Percentiles rank a stretch among this genome's conserved stretches.
These are phyloP conservation scores for Salvator merianae DNA, from an alignment of 2,113 vertebrate species.

Conservation along the genomic window DNA sequence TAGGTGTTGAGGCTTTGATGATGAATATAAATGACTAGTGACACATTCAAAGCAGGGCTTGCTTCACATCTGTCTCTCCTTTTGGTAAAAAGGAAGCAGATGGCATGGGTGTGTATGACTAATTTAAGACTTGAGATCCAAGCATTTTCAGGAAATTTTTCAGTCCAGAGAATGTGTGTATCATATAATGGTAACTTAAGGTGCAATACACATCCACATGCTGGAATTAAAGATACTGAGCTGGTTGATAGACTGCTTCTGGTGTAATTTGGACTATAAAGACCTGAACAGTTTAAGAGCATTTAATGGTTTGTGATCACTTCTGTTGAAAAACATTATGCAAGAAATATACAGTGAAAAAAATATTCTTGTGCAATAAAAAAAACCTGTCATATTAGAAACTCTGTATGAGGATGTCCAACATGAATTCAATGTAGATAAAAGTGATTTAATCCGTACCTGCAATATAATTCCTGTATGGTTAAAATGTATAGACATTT, in stretches of 20 bases:
- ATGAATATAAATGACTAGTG: background rate
- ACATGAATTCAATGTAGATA: background rate
- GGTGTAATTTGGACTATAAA: background rate
- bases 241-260: background rate
- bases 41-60: background rate
- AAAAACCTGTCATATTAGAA: too few relatives aligned
- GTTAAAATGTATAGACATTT: background rate
- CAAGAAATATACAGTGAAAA: background rate
- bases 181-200: background rate
- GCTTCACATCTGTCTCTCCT: background rate
- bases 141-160: background rate
- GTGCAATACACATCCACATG: background rate
- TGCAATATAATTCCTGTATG: constrained; percentile 2
- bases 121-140: background rate
- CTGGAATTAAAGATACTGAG: too few relatives aligned
- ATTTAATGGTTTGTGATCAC: background rate
- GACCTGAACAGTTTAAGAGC: background rate
- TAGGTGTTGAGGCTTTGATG: background rate
- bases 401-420: too few relatives aligned
- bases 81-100: constrained; percentile 1
- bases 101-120: background rate
- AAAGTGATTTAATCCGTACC: constrained; percentile 27
- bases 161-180: background rate
- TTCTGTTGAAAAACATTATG: background rate
- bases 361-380: background rate